Percentiles rank a stretch among this genome's conserved stretches.
Conservation (phyloP, 2,797 vertebrate genomes). For the Platalea minor region DNA sequence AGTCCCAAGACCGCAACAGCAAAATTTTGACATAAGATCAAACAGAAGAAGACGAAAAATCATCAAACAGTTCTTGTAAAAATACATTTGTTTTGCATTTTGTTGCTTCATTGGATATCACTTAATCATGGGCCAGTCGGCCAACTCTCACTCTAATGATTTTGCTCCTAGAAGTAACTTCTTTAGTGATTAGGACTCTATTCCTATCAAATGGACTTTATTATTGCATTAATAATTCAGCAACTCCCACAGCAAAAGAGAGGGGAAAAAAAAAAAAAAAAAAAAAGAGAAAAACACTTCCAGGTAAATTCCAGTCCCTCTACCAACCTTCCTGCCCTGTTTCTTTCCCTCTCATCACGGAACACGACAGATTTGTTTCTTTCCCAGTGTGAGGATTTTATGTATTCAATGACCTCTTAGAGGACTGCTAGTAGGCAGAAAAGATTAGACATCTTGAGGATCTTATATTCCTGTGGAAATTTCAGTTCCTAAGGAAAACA, state of each 20-base stretch:
- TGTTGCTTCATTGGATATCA: not conserved
- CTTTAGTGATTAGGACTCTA: not conserved
- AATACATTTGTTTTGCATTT: not conserved
- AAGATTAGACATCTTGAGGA: not conserved
- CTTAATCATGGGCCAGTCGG: not conserved
- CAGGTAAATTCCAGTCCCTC: not conserved
- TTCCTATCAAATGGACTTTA: slow-evolving; percentile 1
- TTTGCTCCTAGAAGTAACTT: not conserved
- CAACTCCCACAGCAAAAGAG: not conserved
- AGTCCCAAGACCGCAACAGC: not conserved
- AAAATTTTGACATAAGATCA: not conserved
- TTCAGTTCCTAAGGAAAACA: not conserved
- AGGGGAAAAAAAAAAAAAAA: not conserved
- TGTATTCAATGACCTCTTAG: not conserved
- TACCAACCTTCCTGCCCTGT: not conserved
- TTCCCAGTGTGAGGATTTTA: not conserved
- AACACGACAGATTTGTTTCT: not conserved
- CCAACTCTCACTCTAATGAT: not conserved
- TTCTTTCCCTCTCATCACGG: not conserved
- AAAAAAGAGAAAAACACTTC: not conserved
- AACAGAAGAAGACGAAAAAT: not conserved
- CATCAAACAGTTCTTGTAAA: not conserved
- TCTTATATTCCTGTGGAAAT: not conserved
- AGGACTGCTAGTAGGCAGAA: not conserved
- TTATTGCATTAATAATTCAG: slow-evolving; percentile 21